Evolutionary conservation across 2,888 invertebrate species (phyloP), one percentile per base, ranked within the genome.

Genomic region (Iphiclides podalirius): DNA sequence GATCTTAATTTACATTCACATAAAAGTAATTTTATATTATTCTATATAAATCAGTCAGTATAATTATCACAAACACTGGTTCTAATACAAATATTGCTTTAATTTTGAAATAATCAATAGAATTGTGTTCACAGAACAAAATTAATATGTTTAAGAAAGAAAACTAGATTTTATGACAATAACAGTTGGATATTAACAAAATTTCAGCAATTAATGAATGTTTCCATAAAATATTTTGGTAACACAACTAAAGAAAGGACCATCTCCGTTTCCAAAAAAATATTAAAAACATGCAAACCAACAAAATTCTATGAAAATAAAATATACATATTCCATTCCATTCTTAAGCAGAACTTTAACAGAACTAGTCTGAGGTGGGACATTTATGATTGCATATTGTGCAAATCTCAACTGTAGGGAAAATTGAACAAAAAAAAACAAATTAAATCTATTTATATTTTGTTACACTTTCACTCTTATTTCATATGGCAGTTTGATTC

Each of bases 11-110:
- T 31, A 31, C 2, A 11, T 44, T 31, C 4, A 23, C 63, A 63
- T 63, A 67, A 63, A 57, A 63, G 58, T 53, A 64, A 52, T 60
- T 67, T 71, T 71, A 55, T 64, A 63, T 61, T 40, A 66, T 55
- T 55, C 64, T 65, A 64, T 39, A 60, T 63, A 67, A 72, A 77
- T 84, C 84, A 83, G 83, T 85, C 83, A 60, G 65, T 67, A 67
- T 66, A 61, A 66, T 66, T 79, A 81, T 80, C 80, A 80, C 74
- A 75, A 66, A 61, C 62, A 64, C 57, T 41, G 41, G 49, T n/a
- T 16, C 14, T 13, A 36, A 53, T 60, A 33, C 15, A 23, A 38
- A 61, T 59, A 54, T 58, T 54, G 54, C 37, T 42, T 42, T 20
- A 20, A 3, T 41, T 35, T 37, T 14, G 14, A 14, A 42, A 33